Percentiles rank a stretch among this genome's conserved stretches.
phyloP scores from a whole-genome alignment of 2,888 invertebrate species.

The Hypena proboscidalis region DNA sequence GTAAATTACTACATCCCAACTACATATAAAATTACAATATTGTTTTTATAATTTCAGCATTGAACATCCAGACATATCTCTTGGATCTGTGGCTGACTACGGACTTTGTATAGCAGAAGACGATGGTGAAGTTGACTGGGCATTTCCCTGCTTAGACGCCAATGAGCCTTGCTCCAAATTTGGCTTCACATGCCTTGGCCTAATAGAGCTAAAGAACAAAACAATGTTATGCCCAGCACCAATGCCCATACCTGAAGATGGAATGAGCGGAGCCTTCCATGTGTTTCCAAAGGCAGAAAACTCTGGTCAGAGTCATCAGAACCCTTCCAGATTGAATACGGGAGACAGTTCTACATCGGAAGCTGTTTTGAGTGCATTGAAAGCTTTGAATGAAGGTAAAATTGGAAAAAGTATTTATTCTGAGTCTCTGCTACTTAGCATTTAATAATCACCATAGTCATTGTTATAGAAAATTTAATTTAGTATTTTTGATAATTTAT shows the following conservation, averaged over 20 bases:
- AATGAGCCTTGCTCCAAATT: constrained; percentile 96
- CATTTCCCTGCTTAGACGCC: constrained; percentile 96
- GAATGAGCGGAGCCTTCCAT: constrained; percentile 63
- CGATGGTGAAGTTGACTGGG: constrained; percentile 97
- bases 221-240: constrained; percentile 55
- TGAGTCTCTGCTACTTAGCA: not conserved
- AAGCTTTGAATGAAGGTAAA: constrained; percentile 78
- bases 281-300: constrained; percentile 67
- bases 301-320: constrained; percentile 68
- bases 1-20: too few relatives aligned
- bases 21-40: not conserved
- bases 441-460: too few relatives aligned
- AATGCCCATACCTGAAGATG: constrained; percentile 71
- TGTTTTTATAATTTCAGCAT: constrained; percentile 82
- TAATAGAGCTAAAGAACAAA: constrained; percentile 90
- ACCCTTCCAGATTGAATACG: constrained; percentile 68
- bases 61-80: constrained; percentile 86
- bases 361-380: constrained; percentile 71
- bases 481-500: too few relatives aligned
- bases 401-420: not conserved
- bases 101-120: constrained; percentile 98
- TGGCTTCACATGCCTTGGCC: constrained; percentile 94
- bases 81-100: constrained; percentile 89
- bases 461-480: too few relatives aligned
- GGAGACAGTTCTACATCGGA: constrained; percentile 80